A percentile compares a stretch with the other conserved stretches of the same genome.
Evolutionary conservation across 2,113 vertebrate genomes (phyloP).

Genomic region (Solea senegalensis): DNA sequence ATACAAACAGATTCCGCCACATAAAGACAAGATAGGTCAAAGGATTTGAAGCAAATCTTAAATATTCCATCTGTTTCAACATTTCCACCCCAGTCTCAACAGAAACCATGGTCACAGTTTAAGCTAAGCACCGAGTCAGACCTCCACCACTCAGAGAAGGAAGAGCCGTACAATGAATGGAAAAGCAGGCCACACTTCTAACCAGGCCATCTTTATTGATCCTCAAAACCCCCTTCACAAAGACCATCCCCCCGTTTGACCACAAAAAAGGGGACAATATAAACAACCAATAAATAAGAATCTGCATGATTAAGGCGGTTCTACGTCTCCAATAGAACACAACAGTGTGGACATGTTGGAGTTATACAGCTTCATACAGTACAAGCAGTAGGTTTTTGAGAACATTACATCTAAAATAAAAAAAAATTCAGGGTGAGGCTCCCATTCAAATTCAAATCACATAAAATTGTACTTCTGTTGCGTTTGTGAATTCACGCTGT

Average conservation of each 20-base stretch:
- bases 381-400: conserved; percentile 74
- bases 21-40: not conserved
- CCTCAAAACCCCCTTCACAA: conserved; percentile 75
- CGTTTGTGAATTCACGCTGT: conserved; percentile 30
- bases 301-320: conserved; percentile 83
- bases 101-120: conserved; percentile 41
- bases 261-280: conserved; percentile 69
- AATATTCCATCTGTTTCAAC: conserved; percentile 44
- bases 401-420: conserved; percentile 65
- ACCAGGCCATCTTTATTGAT: conserved; percentile 84
- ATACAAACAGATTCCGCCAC: not conserved
- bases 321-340: conserved; percentile 81
- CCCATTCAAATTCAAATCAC: conserved; percentile 60
- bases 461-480: conserved; percentile 43
- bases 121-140: conserved; percentile 55
- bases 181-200: conserved; percentile 78
- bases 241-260: conserved; percentile 66
- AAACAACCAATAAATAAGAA: conserved; percentile 83
- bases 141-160: conserved; percentile 34
- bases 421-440: conserved; percentile 56
- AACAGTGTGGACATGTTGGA: conserved; percentile 77
- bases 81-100: conserved; percentile 25
- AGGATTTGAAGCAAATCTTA: conserved; percentile 16
- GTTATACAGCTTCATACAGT: conserved; percentile 77
- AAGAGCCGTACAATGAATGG: conserved; percentile 71